Evolutionary conservation across 2,797 vertebrate genomes (phyloP).

Genomic region (Hipposideros larvatus): DNA sequence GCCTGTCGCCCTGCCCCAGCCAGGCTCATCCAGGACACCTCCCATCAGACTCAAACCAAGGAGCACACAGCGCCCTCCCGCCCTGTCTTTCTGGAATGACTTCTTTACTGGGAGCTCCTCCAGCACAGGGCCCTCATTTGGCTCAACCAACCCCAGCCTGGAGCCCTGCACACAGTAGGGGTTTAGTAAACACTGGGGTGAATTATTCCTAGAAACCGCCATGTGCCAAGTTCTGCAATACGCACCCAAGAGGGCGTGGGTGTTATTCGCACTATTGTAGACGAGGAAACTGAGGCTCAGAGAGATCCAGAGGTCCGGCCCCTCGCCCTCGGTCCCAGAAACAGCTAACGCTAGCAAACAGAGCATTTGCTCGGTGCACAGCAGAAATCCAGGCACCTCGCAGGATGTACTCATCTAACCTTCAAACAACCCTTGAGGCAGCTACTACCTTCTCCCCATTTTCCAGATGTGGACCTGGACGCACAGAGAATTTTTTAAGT

Average conservation of each 20-base stretch:
- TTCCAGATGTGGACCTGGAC: not conserved
- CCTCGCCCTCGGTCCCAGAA: not conserved
- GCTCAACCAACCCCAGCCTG: not conserved
- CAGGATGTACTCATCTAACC: not conserved
- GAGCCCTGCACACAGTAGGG: not conserved
- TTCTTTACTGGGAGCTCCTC: not conserved
- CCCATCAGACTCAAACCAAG: not conserved
- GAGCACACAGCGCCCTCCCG: not conserved
- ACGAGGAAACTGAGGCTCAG: not conserved
- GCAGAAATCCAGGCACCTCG: not conserved
- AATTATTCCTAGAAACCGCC: not conserved
- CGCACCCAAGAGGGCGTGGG: accelerated
- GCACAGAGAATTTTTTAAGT: not conserved
- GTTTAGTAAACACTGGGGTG: not conserved
- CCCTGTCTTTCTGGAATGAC: not conserved
- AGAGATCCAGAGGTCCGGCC: not conserved
- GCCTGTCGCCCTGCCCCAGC: not conserved
- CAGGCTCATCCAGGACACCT: not conserved
- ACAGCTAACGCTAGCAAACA: not conserved
- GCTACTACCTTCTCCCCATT: not conserved
- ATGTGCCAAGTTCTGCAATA: not conserved
- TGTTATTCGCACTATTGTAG: not conserved
- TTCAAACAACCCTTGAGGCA: not conserved
- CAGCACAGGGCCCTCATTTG: not conserved
- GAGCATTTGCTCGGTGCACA: accelerated